Percentiles rank a stretch among this genome's conserved stretches.
Conservation (phyloP, 2,888 invertebrate species). For the Synanthedon myopaeformis region DNA sequence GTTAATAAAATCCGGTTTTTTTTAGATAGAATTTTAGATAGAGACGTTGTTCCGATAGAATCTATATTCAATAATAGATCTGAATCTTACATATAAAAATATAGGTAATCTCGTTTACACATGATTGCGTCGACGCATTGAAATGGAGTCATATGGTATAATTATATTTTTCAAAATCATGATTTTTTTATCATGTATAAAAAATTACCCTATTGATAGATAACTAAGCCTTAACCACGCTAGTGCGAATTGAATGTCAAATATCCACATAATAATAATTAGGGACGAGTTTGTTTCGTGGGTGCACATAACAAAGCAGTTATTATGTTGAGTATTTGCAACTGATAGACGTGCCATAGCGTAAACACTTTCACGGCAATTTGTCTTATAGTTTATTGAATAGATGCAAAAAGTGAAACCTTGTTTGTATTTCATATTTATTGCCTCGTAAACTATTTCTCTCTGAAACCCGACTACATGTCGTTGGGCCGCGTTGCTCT, state of each 20-base stretch:
- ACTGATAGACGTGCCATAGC: constrained; percentile 1
- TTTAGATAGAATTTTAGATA: no score
- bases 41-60: no score
- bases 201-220: no score
- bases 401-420: constrained; percentile 9
- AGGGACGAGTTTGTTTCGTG: background rate
- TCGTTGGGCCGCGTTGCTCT: no score
- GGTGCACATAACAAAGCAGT: background rate
- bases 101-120: no score
- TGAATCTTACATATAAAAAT: no score
- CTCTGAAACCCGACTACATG: background rate
- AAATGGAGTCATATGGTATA: no score
- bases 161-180: no score
- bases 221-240: constrained; percentile 11
- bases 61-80: no score
- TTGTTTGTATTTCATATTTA: constrained; percentile 1
- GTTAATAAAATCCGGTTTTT: no score
- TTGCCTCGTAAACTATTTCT: background rate
- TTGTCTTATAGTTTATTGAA: constrained; percentile 2
- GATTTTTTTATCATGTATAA: no score
- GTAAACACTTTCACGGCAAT: constrained; percentile 11
- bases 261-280: constrained; percentile 3
- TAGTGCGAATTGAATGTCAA: constrained; percentile 7
- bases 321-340: constrained; percentile 4
- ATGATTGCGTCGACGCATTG: no score